Base-by-base conservation (phyloP, 2,797 vertebrate genomes). In the Brachyalestes nurse region DNA sequence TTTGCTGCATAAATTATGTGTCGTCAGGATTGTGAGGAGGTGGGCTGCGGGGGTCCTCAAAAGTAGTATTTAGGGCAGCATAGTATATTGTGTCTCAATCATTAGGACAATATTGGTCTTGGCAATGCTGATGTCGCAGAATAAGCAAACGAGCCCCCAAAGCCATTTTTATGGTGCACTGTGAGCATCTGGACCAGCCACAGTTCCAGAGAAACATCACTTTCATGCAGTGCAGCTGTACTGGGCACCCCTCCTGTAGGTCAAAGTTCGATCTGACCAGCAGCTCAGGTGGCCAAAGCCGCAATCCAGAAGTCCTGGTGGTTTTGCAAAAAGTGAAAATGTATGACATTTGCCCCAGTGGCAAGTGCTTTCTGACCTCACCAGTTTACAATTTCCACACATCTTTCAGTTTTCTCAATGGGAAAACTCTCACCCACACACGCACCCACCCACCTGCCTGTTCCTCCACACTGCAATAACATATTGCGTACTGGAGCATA, bases 401-500 rank as follows among this genome's bases (percentile, higher is more conserved):
- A 82, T 40, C 69, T 65, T 47, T 38, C 38, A 64, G 2, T 12
- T 6, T 2, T 70, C 4, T 40, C 23, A 4, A 64, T 49, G 14
- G n/a, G 17, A 51, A 14, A 69, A 23, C 21, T 42, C 64, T 77
- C 74, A 58, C n/a, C n/a, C n/a, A n/a, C n/a, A n/a, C n/a, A n/a
- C n/a, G n/a, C 51, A 58, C 58, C 19, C 57, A 5, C 55, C 40
- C 16, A 40, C 23, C 38, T 12, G n/a, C 2, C 5, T 3, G 21
- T 61, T 60, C 62, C 58, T 57, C 17, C 38, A 16, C 25, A 23
- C 19, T 45, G 21, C 65, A 28, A n/a, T 73, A 45, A 19, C 13
- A 13, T 60, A 64, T 23, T 2, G 55, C 47, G 28, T 45, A 9
- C 34, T 40, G 25, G 40, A 28, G 13, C 6, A 16, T 10, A 53